phyloP scores from a whole-genome alignment of 2,797 vertebrate genomes.

The Lateolabrax maculatus region DNA sequence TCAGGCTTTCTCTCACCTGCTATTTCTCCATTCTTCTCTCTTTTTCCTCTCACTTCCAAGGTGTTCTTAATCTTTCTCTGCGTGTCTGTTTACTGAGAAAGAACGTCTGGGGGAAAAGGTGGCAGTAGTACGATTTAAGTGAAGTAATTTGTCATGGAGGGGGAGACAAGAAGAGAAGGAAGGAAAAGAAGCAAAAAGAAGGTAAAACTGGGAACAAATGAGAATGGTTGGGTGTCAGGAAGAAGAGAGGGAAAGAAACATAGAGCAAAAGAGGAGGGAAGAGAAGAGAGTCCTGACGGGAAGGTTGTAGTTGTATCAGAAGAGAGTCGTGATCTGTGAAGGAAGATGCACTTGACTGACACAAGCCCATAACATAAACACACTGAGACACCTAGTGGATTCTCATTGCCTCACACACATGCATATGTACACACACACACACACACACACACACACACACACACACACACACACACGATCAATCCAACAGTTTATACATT shows the following conservation, averaged over 20 bases:
- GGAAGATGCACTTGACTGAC: slow-evolving; percentile 51
- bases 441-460: slow-evolving; percentile 8
- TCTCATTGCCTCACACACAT: slow-evolving; percentile 36
- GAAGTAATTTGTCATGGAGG: background rate
- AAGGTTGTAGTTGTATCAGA: slow-evolving; percentile 63
- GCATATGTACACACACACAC: background rate
- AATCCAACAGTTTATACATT: background rate
- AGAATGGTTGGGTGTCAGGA: background rate
- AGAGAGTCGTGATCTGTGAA: slow-evolving; percentile 82
- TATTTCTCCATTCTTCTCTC: background rate
- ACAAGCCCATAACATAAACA: slow-evolving; percentile 51
- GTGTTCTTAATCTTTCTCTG: background rate
- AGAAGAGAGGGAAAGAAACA: background rate
- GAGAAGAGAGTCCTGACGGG: background rate
- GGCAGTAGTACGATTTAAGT: background rate
- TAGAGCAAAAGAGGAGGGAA: slow-evolving; percentile 25
- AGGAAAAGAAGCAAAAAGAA: background rate
- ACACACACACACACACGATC: slow-evolving; percentile 20
- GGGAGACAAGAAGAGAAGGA: background rate
- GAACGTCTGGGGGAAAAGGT: background rate
- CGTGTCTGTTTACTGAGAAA: background rate
- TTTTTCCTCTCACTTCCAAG: background rate
- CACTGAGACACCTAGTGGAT: slow-evolving; percentile 78
- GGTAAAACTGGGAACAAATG: background rate
- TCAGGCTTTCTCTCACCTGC: slow-evolving; percentile 12